Evolutionary conservation across 2,113 vertebrate genomes (phyloP), one percentile per base, ranked within the genome.

Genomic region (Pipra filicauda): DNA sequence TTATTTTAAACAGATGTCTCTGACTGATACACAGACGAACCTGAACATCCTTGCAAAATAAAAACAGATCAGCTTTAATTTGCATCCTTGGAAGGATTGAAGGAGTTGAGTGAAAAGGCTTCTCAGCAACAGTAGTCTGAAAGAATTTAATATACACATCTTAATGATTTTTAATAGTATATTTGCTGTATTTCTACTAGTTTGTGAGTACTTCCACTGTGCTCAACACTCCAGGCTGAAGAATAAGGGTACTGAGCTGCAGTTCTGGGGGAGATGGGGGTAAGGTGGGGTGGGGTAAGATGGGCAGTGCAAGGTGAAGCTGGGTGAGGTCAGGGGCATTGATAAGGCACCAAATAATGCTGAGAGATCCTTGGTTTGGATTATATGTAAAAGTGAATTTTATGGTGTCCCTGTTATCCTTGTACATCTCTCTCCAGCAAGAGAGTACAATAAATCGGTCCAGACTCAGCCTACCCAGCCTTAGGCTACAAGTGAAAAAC

Each of bases 201-300:
- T 55, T 41, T 17, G 8, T 31, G 8, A 11, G 13, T 33, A 27
- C 6, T 46, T 86, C 6, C 7, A 7, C 23, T n/a, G 22, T 13
- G 16, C 22, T 57, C 2, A 52, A 0, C 66, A 8, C 27, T 74
- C 16, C 16, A 30, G 22, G 39, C 35, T 84, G 69, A 70, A 84
- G 43, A 74, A 26, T 19, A 83, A 83, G 14, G 0, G 5, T 22
- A 14, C 16, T 48, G n/a, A 59, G 8, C 27, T 22, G 3, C 28
- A 46, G 5, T 4, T 52, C 12, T 55, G 5, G 26, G 31, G 49
- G n/a, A 49, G 0, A 0, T 14, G 4, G 5, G 15, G 7, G 5
- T 1, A 6, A 57, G 4, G 19, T 55, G 8, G 19, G 21, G 49
- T 15, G 4, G 15, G 10, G 4, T 1, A 4, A 61, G 5, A 13